Percentiles rank a stretch among this genome's conserved stretches.
Conservation (phyloP, 2,113 vertebrate genomes). For the Micromys minutus region DNA sequence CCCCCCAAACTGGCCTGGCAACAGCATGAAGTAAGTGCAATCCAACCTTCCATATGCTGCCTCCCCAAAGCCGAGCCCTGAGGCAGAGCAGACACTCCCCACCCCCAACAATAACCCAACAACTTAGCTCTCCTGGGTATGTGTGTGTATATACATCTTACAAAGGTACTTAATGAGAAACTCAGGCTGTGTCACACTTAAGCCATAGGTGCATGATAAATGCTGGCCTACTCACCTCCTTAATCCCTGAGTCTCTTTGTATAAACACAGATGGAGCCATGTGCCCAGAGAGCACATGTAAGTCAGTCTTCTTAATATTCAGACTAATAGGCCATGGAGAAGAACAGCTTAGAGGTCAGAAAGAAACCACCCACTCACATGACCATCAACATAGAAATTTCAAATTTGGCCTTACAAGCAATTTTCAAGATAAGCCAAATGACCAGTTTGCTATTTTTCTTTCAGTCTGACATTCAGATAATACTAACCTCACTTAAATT, state of each 20-base stretch:
- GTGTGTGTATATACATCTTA: neutral
- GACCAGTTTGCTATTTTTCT: slow-evolving; percentile 41
- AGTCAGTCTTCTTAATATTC: neutral
- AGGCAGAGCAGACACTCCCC: too few relatives aligned
- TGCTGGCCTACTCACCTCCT: neutral
- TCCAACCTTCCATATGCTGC: too few relatives aligned
- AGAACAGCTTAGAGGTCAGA: neutral
- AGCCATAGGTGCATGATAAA: neutral
- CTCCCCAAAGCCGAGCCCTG: too few relatives aligned
- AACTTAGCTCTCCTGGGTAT: neutral
- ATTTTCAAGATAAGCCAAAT: slow-evolving; percentile 49
- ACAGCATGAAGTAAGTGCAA: too few relatives aligned
- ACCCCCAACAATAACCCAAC: too few relatives aligned
- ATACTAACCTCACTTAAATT: slow-evolving; percentile 29
- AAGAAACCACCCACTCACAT: neutral
- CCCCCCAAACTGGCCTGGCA: too few relatives aligned
- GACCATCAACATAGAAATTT: slow-evolving; percentile 29
- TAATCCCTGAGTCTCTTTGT: neutral
- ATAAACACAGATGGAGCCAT: neutral
- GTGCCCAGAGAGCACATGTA: neutral
- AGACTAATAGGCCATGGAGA: neutral
- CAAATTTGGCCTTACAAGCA: slow-evolving; percentile 17
- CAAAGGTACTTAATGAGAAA: neutral
- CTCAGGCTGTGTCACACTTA: neutral
- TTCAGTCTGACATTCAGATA: slow-evolving; percentile 33